These are phyloP conservation scores for Myathropa florea DNA, from an alignment of 2,888 invertebrate genomes.

Conservation along the genomic window DNA sequence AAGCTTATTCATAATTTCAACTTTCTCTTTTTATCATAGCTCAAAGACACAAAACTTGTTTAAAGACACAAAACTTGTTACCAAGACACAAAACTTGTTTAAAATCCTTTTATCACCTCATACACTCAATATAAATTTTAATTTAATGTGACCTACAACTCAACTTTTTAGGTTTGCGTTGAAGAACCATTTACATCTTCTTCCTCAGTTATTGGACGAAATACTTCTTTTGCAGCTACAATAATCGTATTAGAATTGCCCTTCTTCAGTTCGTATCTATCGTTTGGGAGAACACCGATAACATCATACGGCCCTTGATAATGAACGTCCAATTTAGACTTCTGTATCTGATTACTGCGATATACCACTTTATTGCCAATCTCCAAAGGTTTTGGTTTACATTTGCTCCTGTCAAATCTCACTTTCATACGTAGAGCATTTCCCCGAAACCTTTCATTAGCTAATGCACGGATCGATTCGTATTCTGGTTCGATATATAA, in stretches of 20 bases:
- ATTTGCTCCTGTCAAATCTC: slow-evolving; percentile 46
- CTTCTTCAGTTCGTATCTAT: slow-evolving; percentile 37
- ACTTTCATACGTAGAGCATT: slow-evolving; percentile 46
- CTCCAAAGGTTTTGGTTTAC: slow-evolving; percentile 39
- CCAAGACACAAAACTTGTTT: background rate
- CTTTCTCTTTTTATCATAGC: background rate
- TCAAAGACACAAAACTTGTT: no score
- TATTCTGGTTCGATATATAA: slow-evolving; percentile 39
- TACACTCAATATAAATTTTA: slow-evolving; percentile 2
- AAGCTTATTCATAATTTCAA: slow-evolving; percentile 29
- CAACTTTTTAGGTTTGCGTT: background rate
- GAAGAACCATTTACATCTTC: background rate
- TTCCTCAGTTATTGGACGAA: slow-evolving; percentile 33
- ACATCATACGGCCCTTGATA: slow-evolving; percentile 45
- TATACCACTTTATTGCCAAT: slow-evolving; percentile 50
- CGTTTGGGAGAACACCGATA: slow-evolving; percentile 30
- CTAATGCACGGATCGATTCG: slow-evolving; percentile 36
- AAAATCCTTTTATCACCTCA: background rate
- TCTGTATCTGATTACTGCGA: slow-evolving; percentile 50
- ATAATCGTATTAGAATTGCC: background rate
- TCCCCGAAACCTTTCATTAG: slow-evolving; percentile 19
- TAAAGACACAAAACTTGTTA: background rate
- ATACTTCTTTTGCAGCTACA: slow-evolving; percentile 47
- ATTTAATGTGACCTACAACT: slow-evolving; percentile 3
- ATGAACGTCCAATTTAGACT: slow-evolving; percentile 26